Base-by-base conservation (phyloP, 2,888 invertebrate genomes). In the Mycogona germanica region DNA sequence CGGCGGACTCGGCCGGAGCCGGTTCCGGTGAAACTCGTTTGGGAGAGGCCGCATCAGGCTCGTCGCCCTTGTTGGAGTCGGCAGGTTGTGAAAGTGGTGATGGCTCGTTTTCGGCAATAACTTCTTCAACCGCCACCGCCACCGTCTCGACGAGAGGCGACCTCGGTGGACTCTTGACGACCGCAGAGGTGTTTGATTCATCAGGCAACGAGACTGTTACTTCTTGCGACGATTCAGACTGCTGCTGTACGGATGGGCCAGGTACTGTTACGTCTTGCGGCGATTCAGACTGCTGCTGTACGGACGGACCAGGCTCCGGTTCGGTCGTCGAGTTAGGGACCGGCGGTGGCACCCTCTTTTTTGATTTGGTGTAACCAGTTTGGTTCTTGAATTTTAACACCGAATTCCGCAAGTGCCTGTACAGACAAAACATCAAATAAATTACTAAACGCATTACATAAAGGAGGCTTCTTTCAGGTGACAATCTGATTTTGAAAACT, bases 311-410 rank as follows among this genome's bases (percentile, higher is more conserved):
- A 7, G 25, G 21, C 25, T 45, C 28, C n/a, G n/a, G n/a, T n/a
- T n/a, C n/a, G n/a, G n/a, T n/a, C n/a, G n/a, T n/a, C n/a, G n/a
- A n/a, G n/a, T n/a, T n/a, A n/a, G n/a, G n/a, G 35, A 12, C n/a
- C 35, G 12, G 12, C n/a, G 35, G 35, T 41, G 53, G 55, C 17
- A 25, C n/a, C 9, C 12, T 21, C 37, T 54, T 60, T 48, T 62
- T 64, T 1, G 56, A 58, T 52, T 63, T 64, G 4, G 82, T 82
- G 68, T 91, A 92, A 0, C 93, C 92, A 1, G 89, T 89, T 64
- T 89, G 87, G 69, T 91, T 92, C 63, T 84, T 86, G 68, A 92
- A 96, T 62, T 85, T 83, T 53, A 81, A 81, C 1, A 95, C 93
- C 1, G 89, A 85, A 63, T 84, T 88, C 44, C 95, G 77, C 56